phyloP scores from a whole-genome alignment of 64 coral and sea anemone genomes.

The Cladopsammia gracilis region DNA sequence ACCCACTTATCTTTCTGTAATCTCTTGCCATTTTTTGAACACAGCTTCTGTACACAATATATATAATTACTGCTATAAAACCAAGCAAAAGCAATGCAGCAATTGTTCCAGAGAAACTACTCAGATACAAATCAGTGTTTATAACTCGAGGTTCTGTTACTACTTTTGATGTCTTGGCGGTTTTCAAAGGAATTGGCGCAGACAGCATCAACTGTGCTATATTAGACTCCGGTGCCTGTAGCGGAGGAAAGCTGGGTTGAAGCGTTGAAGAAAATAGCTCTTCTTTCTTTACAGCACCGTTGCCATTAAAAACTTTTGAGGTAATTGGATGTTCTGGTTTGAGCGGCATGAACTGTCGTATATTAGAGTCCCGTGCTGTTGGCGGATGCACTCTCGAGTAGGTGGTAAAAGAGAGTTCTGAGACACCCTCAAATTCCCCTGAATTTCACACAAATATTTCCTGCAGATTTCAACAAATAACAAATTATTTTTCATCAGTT shows the following conservation, averaged over 20 bases:
- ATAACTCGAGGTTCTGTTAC: background rate
- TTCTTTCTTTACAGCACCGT: too few relatives aligned
- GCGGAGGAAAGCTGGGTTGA: background rate
- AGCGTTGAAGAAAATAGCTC: background rate
- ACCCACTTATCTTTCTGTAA: background rate
- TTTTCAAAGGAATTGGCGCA: background rate
- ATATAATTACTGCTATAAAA: background rate
- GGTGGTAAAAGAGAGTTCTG: too few relatives aligned
- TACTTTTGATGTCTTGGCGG: background rate
- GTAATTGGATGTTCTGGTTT: too few relatives aligned
- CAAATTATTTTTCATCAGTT: too few relatives aligned
- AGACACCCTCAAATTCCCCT: too few relatives aligned
- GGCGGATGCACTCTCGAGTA: background rate
- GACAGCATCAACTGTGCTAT: background rate
- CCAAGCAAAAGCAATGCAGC: background rate
- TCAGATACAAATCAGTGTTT: background rate
- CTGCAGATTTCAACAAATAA: too few relatives aligned
- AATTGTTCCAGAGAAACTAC: slow-evolving; percentile 7
- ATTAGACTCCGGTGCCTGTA: background rate
- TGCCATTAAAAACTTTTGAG: background rate
- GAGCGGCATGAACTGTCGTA: too few relatives aligned
- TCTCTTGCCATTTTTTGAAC: background rate
- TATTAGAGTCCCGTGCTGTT: background rate
- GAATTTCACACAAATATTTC: too few relatives aligned
- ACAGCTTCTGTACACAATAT: background rate